These are phyloP conservation scores for Dascyllus trimaculatus DNA, from an alignment of 2,113 vertebrate species.

Conservation along the genomic window DNA sequence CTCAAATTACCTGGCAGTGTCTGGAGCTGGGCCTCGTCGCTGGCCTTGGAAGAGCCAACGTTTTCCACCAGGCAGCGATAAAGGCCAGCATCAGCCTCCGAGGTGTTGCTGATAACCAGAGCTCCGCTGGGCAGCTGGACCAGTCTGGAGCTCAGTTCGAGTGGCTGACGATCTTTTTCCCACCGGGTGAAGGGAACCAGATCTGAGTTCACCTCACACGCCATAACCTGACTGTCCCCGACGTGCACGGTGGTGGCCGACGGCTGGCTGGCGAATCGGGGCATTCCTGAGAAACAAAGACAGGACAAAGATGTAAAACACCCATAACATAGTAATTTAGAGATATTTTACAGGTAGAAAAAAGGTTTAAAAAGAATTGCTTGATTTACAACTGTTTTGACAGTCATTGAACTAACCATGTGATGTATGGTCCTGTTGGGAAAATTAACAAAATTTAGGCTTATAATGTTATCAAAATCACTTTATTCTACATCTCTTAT, in stretches of 20 bases:
- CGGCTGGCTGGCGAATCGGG: constrained; percentile 92
- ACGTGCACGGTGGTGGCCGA: constrained; percentile 76
- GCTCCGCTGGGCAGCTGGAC: constrained; percentile 88
- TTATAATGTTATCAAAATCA: no score
- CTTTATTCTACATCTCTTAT: no score
- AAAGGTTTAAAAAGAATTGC: no score
- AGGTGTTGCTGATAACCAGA: constrained; percentile 90
- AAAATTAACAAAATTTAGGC: no score
- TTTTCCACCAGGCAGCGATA: constrained; percentile 93
- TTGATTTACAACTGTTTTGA: no score
- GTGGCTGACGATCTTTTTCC: constrained; percentile 88
- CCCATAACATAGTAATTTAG: background rate
- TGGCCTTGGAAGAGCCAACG: constrained; percentile 88
- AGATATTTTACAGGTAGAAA: background rate
- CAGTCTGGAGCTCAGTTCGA: constrained; percentile 80
- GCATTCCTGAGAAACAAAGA: constrained; percentile 86
- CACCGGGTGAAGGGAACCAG: constrained; percentile 90
- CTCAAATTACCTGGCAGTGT: constrained; percentile 87
- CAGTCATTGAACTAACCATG: no score
- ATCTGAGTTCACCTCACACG: constrained; percentile 91
- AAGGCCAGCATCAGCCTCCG: constrained; percentile 87
- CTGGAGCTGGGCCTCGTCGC: constrained; percentile 92
- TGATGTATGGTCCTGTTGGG: no score
- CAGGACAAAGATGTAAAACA: background rate
- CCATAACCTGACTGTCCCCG: constrained; percentile 88